Evolutionary conservation across 1,140 invertebrate genomes (phyloP).

Genomic region (Formica selysi): DNA sequence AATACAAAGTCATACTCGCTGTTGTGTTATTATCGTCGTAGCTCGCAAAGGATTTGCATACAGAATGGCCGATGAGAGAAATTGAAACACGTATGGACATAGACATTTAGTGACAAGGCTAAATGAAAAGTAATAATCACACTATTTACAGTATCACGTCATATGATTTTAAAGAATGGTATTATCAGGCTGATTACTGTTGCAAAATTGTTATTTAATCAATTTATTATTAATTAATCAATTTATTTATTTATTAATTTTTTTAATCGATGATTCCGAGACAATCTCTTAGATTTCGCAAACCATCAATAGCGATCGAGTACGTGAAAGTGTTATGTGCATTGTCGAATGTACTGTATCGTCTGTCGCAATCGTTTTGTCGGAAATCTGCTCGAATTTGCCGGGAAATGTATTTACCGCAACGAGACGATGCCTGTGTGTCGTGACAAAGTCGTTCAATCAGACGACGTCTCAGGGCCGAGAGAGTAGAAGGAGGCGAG

Average conservation of each 20-base stretch:
- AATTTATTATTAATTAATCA: background rate
- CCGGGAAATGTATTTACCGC: conserved; percentile 68
- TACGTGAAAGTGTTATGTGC: background rate
- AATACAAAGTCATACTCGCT: background rate
- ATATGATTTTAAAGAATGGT: background rate
- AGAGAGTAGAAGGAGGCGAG: conserved; percentile 12
- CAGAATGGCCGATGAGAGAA: background rate
- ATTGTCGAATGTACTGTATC: conserved; percentile 1
- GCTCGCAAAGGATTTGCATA: background rate
- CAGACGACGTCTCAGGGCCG: conserved; percentile 50
- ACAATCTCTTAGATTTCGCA: background rate
- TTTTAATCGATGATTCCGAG: background rate
- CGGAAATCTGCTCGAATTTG: conserved; percentile 59
- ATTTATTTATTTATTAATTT: background rate
- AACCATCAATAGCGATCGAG: conserved; percentile 20
- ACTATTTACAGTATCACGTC: background rate
- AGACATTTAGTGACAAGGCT: background rate
- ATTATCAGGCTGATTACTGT: background rate
- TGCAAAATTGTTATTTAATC: background rate
- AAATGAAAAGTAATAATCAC: background rate
- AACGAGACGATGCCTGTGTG: conserved; percentile 46
- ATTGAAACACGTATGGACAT: background rate
- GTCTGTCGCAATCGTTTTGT: conserved; percentile 50
- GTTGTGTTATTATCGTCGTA: background rate
- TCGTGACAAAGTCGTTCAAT: conserved; percentile 58